Evolutionary conservation across 2,113 vertebrate species (phyloP), one percentile per base, ranked within the genome.

Genomic region (Neotoma lepida): DNA sequence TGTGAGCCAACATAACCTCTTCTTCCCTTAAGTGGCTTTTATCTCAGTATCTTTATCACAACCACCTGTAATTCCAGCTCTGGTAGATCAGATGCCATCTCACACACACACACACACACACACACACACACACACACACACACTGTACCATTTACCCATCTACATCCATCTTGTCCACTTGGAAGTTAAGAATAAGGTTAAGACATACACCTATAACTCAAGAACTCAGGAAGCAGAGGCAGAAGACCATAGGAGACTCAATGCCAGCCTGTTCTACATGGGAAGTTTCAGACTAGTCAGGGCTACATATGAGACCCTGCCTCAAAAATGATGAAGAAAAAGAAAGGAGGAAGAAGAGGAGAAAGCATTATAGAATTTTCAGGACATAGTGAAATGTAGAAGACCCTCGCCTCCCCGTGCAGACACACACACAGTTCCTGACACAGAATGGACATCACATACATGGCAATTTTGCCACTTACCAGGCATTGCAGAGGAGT

Each of bases 351-450:
- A 44, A 46, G 39, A 73, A 4, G n/a, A 41, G 70, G 51, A 26
- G 3, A 7, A 18, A 17, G 81, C 56, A 44, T 30, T 61, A 15
- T 44, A 61, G 24, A 84, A 44, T 15, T 18, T 26, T 63, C 56
- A 84, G 15, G 81, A 49, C 81, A 44, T 15, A 63, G 56, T 61
- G 80, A 61, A 84, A 84, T 84, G 13, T 17, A 39, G 24, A 26
- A 61, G 14, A 61, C 7, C 13, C 1, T 1, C 26, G 12, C 20
- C 2, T 3, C 1, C 14, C 22, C 20, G 20, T 2, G 6, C 33
- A 68, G 1, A n/a, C 14, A 68, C 54, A 26, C 15, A 30, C 39
- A 63, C 58, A 63, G 26, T 14, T 64, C 4, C 39, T 64, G 26
- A 85, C 56, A 61, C 82, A 85, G 61, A 4, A 63, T 33, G 28